These are phyloP conservation scores for Arge pagana DNA, from an alignment of 2,888 invertebrate genomes.

Conservation along the genomic window DNA sequence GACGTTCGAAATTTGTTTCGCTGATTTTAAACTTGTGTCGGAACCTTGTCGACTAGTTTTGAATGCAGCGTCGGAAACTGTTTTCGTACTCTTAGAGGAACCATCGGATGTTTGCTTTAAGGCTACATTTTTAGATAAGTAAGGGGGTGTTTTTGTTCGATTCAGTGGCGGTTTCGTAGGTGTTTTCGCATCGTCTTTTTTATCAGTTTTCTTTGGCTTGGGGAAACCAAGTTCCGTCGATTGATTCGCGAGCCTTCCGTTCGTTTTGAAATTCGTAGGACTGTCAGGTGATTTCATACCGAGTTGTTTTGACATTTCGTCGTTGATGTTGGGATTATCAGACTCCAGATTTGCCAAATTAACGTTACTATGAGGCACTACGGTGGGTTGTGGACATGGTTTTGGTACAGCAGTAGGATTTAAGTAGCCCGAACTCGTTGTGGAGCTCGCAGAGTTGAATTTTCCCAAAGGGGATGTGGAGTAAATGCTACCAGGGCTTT, in stretches of 20 bases:
- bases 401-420: constrained; percentile 74
- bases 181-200: constrained; percentile 33
- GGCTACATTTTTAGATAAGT: constrained; percentile 31
- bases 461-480: constrained; percentile 63
- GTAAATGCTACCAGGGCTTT: constrained; percentile 67
- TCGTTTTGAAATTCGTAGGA: constrained; percentile 28
- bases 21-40: constrained; percentile 38
- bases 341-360: constrained; percentile 33
- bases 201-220: constrained; percentile 28
- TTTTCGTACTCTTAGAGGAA: constrained; percentile 26
- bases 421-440: constrained; percentile 75
- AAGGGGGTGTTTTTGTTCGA: constrained; percentile 43
- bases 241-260: constrained; percentile 38
- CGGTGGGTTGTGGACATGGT: constrained; percentile 58
- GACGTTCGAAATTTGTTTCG: constrained; percentile 5
- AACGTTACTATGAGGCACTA: constrained; percentile 26
- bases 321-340: constrained; percentile 40
- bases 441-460: constrained; percentile 66
- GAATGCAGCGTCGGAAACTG: constrained; percentile 28
- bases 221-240: constrained; percentile 18
- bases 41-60: constrained; percentile 38
- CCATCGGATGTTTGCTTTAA: constrained; percentile 25
- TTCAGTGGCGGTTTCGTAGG: constrained; percentile 41
- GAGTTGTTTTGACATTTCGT: constrained; percentile 44
- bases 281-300: constrained; percentile 42